Conservation (phyloP, 2,113 vertebrate genomes). For the Takifugu flavidus region DNA sequence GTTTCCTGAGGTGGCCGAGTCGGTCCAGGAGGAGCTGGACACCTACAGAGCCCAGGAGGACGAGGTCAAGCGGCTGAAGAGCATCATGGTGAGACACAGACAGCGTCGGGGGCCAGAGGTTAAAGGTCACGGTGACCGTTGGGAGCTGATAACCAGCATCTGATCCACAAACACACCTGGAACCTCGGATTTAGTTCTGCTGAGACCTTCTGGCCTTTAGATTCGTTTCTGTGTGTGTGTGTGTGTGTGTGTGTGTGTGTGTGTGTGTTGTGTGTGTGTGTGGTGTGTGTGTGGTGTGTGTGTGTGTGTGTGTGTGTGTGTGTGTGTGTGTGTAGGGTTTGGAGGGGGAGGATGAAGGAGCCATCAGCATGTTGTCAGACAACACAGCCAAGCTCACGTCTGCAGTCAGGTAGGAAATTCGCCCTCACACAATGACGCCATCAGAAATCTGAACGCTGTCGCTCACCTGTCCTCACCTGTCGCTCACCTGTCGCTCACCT, state of each 20-base stretch:
- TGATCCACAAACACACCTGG: too few relatives aligned
- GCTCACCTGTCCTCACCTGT: too few relatives aligned
- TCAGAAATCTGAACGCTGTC: too few relatives aligned
- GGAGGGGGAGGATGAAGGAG: constrained; percentile 97
- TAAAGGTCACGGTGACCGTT: neutral
- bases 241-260: neutral
- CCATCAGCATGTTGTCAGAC: constrained; percentile 98
- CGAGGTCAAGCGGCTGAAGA: constrained; percentile 95
- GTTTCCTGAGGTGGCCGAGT: constrained; percentile 96
- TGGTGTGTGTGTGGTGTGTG: too few relatives aligned
- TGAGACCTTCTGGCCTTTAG: too few relatives aligned
- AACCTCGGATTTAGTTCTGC: too few relatives aligned
- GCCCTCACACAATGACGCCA: too few relatives aligned
- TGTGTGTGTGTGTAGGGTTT: constrained; percentile 78
- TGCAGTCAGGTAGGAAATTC: constrained; percentile 84
- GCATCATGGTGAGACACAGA: constrained; percentile 87
- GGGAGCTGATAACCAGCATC: too few relatives aligned
- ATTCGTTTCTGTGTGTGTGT: too few relatives aligned
- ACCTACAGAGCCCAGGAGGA: constrained; percentile 94
- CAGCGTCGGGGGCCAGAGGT: neutral
- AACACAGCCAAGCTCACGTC: constrained; percentile 98
- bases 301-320: neutral
- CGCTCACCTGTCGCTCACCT: too few relatives aligned
- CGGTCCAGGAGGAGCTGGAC: constrained; percentile 93
- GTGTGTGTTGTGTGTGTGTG: neutral